Percentiles rank a stretch among this genome's conserved stretches.
Conservation (phyloP, 2,888 invertebrate genomes). For the Macrostomum cliftonense region DNA sequence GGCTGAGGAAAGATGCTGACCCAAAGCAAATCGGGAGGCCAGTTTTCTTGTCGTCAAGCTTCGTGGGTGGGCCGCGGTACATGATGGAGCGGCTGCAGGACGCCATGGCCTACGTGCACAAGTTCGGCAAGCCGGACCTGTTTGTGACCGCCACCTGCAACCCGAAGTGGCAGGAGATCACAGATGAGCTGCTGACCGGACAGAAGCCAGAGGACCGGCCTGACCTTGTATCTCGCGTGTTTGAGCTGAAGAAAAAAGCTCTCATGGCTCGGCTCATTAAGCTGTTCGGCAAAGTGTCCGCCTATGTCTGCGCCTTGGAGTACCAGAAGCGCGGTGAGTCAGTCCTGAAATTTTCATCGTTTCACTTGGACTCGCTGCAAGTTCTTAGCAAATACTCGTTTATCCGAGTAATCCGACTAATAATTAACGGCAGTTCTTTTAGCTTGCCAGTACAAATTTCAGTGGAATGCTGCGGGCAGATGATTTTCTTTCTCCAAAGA, state of each 20-base stretch:
- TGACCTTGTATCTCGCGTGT: neutral
- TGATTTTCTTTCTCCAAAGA: too few species aligned
- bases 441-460: too few species aligned
- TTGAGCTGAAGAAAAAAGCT: neutral
- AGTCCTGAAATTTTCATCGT: too few species aligned
- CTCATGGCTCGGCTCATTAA: neutral
- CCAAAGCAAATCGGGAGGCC: neutral
- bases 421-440: too few species aligned
- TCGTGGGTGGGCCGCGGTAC: neutral
- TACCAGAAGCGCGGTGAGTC: neutral
- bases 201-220: neutral
- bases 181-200: neutral
- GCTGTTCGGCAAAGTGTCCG: neutral
- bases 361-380: too few species aligned
- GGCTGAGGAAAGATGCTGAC: too few species aligned
- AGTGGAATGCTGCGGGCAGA: too few species aligned
- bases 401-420: too few species aligned
- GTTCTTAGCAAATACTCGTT: too few species aligned
- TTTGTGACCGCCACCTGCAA: neutral
- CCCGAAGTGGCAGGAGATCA: neutral
- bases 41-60: constrained; percentile 2
- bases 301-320: neutral
- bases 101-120: neutral
- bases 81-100: neutral
- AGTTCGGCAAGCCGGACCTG: neutral